Base-by-base conservation (phyloP, 2,888 invertebrate species). In the Orthonychiurus folsomi region DNA sequence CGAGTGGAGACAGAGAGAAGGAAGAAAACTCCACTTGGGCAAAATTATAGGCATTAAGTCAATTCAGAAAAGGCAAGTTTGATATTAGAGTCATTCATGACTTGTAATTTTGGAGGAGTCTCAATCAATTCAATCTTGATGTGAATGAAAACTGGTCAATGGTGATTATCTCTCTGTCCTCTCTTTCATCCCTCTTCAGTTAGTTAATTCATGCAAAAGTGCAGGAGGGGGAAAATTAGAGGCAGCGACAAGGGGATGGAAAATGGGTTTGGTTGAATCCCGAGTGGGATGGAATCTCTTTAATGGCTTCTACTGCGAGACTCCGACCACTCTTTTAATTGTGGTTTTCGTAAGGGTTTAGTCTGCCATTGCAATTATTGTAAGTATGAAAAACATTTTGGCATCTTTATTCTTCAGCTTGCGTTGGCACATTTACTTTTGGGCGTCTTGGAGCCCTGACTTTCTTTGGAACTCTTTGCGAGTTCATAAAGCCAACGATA, bases 21-120 rank as follows among this genome's bases (percentile, higher is more conserved):
- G 18, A 20, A 37, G 54, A 52, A 60, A 62, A 65, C 60, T 64
- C 60, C 57, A 62, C 62, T 61, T 18, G 63, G 59, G 63, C 63
- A 63, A 68, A 66, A 66, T 66, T 66, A 68, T 66, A 68, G 63
- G 62, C 64, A 68, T 68, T 68, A 68, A 57, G 50, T 54, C 47
- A 53, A 27, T 62, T 60, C 64, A 61, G 63, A 66, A 62, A 63
- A 61, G 47, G 59, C 60, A 59, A 66, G 61, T 60, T 65, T 60
- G 63, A 64, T 61, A 68, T 68, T 66, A 64, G 64, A 63, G 59
- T 68, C 61, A 65, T 66, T 66, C 66, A 66, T 64, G 67, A 67
- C 67, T 63, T 60, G 67, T 65, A 65, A 67, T 65, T 67, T 65
- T n/a, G n/a, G 37, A 15, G 59, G 63, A 61, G 59, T 59, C 58